Base-by-base conservation (phyloP, 1,140 invertebrate genomes). In the Dinothrombium tinctorium region DNA sequence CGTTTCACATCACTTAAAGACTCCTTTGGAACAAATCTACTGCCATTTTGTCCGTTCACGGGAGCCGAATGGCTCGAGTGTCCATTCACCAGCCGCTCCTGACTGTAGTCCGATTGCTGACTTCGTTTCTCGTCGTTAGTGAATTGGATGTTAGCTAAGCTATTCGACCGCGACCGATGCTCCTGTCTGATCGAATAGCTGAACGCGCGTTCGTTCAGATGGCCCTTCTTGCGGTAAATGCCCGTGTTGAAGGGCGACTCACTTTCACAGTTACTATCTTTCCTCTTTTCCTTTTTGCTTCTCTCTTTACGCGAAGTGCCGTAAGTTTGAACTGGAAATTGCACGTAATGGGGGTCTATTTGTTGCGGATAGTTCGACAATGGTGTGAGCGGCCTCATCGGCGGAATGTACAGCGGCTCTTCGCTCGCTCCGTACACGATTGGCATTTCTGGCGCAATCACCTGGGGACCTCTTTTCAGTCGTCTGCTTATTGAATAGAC, bases 131-230 rank as follows among this genome's bases (percentile, higher is more conserved):
- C 23, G 20, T 32, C 47, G n/a, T 47, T 36, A 23, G 49, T 45
- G 37, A 53, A 51, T 17, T 47, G 42, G 17, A 87, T 59, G 52
- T 81, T 86, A 19, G 82, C 79, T 50, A 89, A 59, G 35, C 77
- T 82, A 35, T 80, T 81, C 47, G 80, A 86, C 32, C 82, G 66
- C 52, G 80, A 83, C 36, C 81, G 67, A 56, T 87, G 81, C 54
- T 87, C 82, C 53, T 87, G 81, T 36, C 82, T 64, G 50, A 90
- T 90, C 37, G 81, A 86, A 59, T 89, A 86, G 11, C 79, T 83
- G 54, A 90, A 90, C 14, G 83, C 83, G 35, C 82, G 61, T 56
- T 90, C 83, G 56, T 90, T 90, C 40, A 90, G 58, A 54, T 89
- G 82, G 1, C 82, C 82, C 52, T 86, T 83, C 52, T 81, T 73